Conservation (phyloP, 2,113 vertebrate species). For the Passer domesticus region DNA sequence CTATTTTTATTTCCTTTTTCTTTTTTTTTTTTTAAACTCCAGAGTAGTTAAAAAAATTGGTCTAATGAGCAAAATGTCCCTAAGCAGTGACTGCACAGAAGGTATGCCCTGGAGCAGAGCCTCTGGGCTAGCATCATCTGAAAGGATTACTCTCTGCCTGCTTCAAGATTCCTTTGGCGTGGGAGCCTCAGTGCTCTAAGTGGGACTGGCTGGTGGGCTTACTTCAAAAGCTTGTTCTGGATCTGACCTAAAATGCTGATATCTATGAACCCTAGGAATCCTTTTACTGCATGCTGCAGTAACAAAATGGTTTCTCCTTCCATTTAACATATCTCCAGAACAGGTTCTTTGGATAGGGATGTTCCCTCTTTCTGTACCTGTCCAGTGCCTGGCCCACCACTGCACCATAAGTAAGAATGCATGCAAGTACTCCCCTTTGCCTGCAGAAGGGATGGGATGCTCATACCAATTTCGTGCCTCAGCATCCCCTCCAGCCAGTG, state of each 20-base stretch:
- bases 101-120: neutral
- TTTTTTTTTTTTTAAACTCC: neutral
- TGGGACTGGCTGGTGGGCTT: neutral
- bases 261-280: neutral
- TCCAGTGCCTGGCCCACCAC: neutral
- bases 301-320: neutral
- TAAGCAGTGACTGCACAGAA: neutral
- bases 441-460: neutral
- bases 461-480: slow-evolving; percentile 89
- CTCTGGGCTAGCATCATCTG: neutral
- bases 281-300: neutral
- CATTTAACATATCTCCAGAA: neutral
- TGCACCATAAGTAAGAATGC: neutral
- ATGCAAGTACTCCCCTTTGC: neutral
- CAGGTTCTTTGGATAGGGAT: neutral
- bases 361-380: neutral
- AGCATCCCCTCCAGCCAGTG: slow-evolving; percentile 97
- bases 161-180: neutral
- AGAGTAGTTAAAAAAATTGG: neutral
- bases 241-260: neutral
- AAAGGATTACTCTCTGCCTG: neutral
- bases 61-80: neutral
- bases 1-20: neutral
- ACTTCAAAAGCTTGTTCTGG: neutral
- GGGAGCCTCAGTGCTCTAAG: neutral